Evolutionary conservation across 2,888 invertebrate genomes (phyloP).

Genomic region (Phorcus lineatus): DNA sequence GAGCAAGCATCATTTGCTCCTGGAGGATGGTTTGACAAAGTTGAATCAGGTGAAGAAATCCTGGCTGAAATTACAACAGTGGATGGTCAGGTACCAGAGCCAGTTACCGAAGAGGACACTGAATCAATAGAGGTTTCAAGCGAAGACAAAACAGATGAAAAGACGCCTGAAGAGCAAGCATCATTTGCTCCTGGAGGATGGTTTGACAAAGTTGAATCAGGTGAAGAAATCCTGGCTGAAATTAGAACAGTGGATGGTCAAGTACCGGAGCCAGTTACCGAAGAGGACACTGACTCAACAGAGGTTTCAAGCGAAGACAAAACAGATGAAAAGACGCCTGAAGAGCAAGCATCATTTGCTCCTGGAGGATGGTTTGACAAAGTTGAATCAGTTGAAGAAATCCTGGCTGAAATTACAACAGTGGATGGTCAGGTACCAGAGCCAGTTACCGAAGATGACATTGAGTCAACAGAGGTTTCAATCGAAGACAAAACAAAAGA

Average conservation of each 20-base stretch:
- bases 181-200: no score
- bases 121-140: background rate
- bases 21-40: slow-evolving; percentile 7
- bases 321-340: background rate
- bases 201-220: no score
- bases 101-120: background rate
- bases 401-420: background rate
- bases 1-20: background rate
- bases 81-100: background rate
- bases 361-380: background rate
- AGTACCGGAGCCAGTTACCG: background rate
- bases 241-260: no score
- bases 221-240: no score
- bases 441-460: background rate
- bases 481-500: background rate
- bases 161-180: no score
- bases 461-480: background rate
- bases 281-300: background rate
- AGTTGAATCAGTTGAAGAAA: background rate
- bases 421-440: background rate
- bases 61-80: background rate
- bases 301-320: background rate
- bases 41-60: slow-evolving; percentile 2
- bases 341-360: background rate
- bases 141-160: background rate